Evolutionary conservation across 2,888 invertebrate genomes (phyloP), one percentile per base, ranked within the genome.

Genomic region (Gymnocheta viridis): DNA sequence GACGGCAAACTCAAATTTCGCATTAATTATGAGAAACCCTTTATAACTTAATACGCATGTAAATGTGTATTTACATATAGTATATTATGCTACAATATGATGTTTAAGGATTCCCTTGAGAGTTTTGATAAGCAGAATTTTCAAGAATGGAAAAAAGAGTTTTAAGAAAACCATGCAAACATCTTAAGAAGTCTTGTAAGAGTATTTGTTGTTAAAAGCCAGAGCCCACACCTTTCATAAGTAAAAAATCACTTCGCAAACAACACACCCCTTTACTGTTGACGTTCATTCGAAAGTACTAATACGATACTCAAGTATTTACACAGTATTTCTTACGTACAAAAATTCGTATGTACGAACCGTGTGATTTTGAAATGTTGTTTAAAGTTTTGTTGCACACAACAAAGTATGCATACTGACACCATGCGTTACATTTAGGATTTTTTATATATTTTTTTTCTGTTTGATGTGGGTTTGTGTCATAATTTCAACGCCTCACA

Each of bases 401-500:
- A 49, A 64, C 47, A 78, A 32, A 14, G 67, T 32, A 78, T 29
- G 10, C 17, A 22, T 49, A 17, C 67, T 54, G 49, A 35, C 22
- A 32, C 49, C 35, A 17, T 58, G 58, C n/a, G 64, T 32, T 54
- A 41, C 38, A 70, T 66, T 54, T 74, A 19, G 10, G 22, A 49
- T 32, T 24, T 73, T 7, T 38, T 49, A 4, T 12, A 19, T 49
- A 60, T 32, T 67, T 58, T n/a, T 22, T 29, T 32, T 67, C 69
- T 56, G 56, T 62, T 83, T 84, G 84, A 84, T 84, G 84, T 84
- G 84, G 84, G 84, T 81, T 84, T 81, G 84, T 81, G 84, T 84
- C 84, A 84, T 84, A 84, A 84, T 84, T 84, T 84, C 84, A 84
- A 84, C 84, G 84, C 80, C 84, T 81, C 67, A 79, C 54, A 81